phyloP scores from a whole-genome alignment of 2,797 vertebrate genomes.

The Percopsis omiscomaycus region DNA sequence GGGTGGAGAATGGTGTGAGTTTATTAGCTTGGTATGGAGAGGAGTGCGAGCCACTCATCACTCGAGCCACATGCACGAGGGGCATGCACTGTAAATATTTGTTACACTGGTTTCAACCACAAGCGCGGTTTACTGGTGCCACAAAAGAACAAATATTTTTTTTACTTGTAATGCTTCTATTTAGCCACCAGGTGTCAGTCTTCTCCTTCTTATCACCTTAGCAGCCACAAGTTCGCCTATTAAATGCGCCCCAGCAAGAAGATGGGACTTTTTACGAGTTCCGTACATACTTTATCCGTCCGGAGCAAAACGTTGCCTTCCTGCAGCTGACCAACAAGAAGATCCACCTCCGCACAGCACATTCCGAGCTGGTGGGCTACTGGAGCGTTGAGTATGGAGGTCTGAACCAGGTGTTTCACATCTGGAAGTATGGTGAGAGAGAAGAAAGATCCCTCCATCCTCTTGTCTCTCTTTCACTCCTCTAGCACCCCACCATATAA shows the following conservation, averaged over 20 bases:
- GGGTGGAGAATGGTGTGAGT: too few species aligned
- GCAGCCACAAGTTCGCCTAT: constrained; percentile 47
- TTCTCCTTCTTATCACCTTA: constrained; percentile 3
- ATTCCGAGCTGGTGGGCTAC: constrained; percentile 87
- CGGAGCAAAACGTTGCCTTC: constrained; percentile 83
- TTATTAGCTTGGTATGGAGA: too few species aligned
- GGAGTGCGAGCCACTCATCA: too few species aligned
- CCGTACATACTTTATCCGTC: constrained; percentile 83
- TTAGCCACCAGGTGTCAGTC: constrained; percentile 30
- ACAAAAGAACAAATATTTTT: too few species aligned
- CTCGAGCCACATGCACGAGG: too few species aligned
- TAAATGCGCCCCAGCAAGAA: constrained; percentile 55
- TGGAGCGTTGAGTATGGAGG: constrained; percentile 89
- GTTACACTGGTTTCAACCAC: too few species aligned
- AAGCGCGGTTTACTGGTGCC: not conserved
- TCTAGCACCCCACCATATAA: not conserved
- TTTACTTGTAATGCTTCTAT: not conserved
- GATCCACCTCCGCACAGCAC: constrained; percentile 82
- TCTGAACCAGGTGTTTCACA: constrained; percentile 86
- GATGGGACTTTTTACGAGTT: constrained; percentile 85
- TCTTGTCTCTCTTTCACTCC: not conserved
- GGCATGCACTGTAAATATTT: too few species aligned
- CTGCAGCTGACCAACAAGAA: constrained; percentile 80
- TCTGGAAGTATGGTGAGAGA: constrained; percentile 93
- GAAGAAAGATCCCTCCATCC: not conserved